These are phyloP conservation scores for Nomada lathburiana DNA, from an alignment of 2,888 invertebrate genomes.

Conservation along the genomic window DNA sequence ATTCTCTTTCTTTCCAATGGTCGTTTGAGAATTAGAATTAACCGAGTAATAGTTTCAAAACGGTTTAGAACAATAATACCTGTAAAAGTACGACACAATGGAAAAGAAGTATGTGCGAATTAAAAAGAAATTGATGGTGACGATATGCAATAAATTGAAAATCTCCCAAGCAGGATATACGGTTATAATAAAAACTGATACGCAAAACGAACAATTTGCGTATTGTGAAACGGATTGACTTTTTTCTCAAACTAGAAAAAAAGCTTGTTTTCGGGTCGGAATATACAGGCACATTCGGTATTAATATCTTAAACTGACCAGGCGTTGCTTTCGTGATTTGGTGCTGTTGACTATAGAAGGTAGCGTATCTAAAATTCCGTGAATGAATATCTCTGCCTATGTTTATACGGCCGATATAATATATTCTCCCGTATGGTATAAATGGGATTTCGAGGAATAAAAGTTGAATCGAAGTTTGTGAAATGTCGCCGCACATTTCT, in stretches of 20 bases:
- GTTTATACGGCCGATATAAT: too few relatives aligned
- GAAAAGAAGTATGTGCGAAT: too few relatives aligned
- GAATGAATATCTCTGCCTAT: not conserved
- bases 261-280: not conserved
- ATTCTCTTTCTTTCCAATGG: too few relatives aligned
- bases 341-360: not conserved
- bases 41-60: too few relatives aligned
- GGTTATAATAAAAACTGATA: not conserved
- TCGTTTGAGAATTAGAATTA: too few relatives aligned
- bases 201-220: not conserved
- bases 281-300: not conserved
- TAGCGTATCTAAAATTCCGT: not conserved
- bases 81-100: not conserved
- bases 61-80: not conserved
- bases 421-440: too few relatives aligned
- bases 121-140: too few relatives aligned
- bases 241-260: not conserved
- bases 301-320: slow-evolving; percentile 18
- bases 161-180: too few relatives aligned
- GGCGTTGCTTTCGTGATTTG: not conserved
- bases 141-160: too few relatives aligned
- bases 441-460: too few relatives aligned
- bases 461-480: too few relatives aligned
- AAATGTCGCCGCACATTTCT: too few relatives aligned
- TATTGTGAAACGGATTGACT: not conserved